A percentile compares a stretch with the other conserved stretches of the same genome.
Conservation (phyloP, 2,113 vertebrate genomes). For the Erythrocercus mccallii region DNA sequence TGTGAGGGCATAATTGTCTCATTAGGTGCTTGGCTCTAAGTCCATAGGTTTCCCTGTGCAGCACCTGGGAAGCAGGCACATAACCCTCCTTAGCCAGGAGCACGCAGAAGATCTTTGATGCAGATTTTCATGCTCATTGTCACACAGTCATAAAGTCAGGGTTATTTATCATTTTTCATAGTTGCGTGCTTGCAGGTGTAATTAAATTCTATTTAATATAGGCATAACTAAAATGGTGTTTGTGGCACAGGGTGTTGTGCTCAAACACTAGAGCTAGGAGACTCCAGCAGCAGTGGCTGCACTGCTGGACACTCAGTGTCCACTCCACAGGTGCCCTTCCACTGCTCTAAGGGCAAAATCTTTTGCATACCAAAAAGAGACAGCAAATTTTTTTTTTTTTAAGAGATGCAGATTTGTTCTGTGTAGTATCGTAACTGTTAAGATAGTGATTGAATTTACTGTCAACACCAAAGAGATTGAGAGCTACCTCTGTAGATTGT, state of each 20-base stretch:
- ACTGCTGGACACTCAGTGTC: neutral
- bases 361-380: neutral
- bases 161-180: neutral
- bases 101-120: neutral
- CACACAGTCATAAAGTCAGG: neutral
- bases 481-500: neutral
- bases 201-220: neutral
- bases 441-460: neutral
- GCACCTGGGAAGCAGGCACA: neutral
- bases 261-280: neutral
- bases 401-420: neutral
- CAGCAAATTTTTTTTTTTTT: neutral
- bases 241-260: neutral
- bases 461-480: neutral
- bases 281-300: neutral
- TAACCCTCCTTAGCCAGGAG: neutral
- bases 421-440: neutral
- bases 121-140: rapidly evolving
- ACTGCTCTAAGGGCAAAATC: neutral
- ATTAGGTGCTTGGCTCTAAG: neutral
- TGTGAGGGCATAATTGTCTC: neutral
- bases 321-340: neutral
- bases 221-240: neutral
- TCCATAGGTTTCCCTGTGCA: neutral
- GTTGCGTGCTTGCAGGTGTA: neutral